A percentile compares a stretch with the other conserved stretches of the same genome.
Evolutionary conservation across 2,888 invertebrate genomes (phyloP).

Genomic region (Corbicula japonica): DNA sequence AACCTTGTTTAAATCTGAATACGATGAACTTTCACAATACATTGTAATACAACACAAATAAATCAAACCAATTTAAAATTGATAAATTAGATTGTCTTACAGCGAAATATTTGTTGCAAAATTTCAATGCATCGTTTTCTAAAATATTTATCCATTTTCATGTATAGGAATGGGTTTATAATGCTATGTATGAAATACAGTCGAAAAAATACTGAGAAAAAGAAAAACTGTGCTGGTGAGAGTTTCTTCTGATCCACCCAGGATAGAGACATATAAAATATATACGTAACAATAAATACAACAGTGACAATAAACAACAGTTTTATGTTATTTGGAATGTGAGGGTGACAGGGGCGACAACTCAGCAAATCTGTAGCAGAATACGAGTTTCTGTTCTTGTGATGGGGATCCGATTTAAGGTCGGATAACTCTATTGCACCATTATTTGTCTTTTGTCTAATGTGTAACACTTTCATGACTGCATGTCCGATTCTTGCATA

Average conservation of each 20-base stretch:
- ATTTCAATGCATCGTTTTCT: constrained; percentile 48
- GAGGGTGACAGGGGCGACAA: constrained; percentile 31
- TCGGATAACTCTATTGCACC: no score
- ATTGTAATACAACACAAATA: no score
- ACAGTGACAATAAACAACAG: constrained; percentile 59
- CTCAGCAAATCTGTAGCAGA: no score
- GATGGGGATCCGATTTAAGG: no score
- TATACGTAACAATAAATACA: constrained; percentile 58
- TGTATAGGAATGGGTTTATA: constrained; percentile 56
- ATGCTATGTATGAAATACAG: constrained; percentile 61
- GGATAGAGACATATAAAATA: constrained; percentile 44
- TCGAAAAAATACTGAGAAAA: constrained; percentile 52
- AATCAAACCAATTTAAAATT: no score
- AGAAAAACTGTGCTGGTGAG: constrained; percentile 39
- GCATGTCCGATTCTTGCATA: constrained; percentile 54
- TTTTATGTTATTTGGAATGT: constrained; percentile 51
- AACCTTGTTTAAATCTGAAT: no score
- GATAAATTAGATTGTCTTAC: no score
- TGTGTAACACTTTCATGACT: constrained; percentile 48
- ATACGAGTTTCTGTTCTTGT: no score
- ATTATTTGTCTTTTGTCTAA: not conserved
- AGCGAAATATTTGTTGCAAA: no score
- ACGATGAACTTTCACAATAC: no score
- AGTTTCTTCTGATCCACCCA: constrained; percentile 56
- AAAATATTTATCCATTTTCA: constrained; percentile 58